A percentile compares a stretch with the other conserved stretches of the same genome.
Conservation (phyloP, 2,888 invertebrate genomes). For the Standfussiana lucernea region DNA sequence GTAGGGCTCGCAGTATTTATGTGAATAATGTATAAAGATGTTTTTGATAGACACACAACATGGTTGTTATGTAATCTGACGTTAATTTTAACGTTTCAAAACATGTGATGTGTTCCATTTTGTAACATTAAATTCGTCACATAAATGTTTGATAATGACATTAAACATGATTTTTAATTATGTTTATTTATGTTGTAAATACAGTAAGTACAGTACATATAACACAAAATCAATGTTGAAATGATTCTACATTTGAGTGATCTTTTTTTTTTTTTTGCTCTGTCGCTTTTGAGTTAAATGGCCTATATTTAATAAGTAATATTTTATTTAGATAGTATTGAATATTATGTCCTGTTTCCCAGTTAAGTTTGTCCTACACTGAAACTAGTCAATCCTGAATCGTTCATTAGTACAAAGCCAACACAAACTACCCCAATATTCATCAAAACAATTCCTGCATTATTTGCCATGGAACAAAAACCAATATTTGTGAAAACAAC, state of each 20-base stretch:
- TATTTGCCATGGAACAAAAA: slow-evolving; percentile 28
- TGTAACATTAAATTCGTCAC: neutral
- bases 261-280: no score
- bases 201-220: no score
- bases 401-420: slow-evolving; percentile 3
- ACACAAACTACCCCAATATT: slow-evolving; percentile 20
- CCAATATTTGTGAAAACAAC: slow-evolving; percentile 50
- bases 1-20: slow-evolving; percentile 57
- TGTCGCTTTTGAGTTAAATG: no score
- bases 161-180: neutral
- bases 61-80: slow-evolving; percentile 35
- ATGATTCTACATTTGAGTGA: no score
- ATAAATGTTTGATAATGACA: neutral
- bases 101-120: slow-evolving; percentile 9
- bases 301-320: no score
- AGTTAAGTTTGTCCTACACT: neutral
- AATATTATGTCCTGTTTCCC: neutral
- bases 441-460: slow-evolving; percentile 10
- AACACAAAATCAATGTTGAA: no score
- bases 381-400: neutral
- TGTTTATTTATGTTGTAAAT: no score
- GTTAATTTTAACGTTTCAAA: slow-evolving; percentile 28
- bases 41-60: slow-evolving; percentile 54
- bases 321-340: neutral
- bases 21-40: slow-evolving; percentile 62